Evolutionary conservation across 2,113 vertebrate species (phyloP).

Genomic region (Onychostoma macrolepis): DNA sequence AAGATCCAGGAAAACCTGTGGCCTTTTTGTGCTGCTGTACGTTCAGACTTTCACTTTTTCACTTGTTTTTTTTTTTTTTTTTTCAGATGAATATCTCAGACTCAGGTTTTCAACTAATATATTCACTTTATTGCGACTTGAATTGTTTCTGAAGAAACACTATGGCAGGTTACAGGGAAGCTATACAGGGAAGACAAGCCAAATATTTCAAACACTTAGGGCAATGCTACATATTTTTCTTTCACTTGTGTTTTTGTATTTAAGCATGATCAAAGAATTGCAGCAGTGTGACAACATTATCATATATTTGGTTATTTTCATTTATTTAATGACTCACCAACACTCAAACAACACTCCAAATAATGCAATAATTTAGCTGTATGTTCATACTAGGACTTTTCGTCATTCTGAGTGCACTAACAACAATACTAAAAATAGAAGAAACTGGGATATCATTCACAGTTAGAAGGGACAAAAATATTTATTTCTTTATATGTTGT

Average conservation of each 20-base stretch:
- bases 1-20: neutral
- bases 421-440: neutral
- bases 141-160: conserved; percentile 1
- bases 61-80: neutral
- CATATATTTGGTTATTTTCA: neutral
- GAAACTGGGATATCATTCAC: neutral
- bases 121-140: conserved; percentile 14
- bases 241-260: conserved; percentile 9
- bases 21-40: conserved; percentile 27
- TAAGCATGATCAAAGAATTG: neutral
- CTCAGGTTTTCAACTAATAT: conserved; percentile 21
- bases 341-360: neutral
- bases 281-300: neutral
- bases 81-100: neutral
- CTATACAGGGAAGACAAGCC: neutral
- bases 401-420: neutral
- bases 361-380: neutral
- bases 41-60: neutral
- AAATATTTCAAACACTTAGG: neutral
- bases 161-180: neutral
- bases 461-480: neutral
- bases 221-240: neutral
- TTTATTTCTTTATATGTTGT: conserved; percentile 61
- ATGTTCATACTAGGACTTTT: neutral
- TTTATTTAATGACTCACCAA: neutral